phyloP scores from a whole-genome alignment of 2,797 vertebrate species.

The Momotus momota region DNA sequence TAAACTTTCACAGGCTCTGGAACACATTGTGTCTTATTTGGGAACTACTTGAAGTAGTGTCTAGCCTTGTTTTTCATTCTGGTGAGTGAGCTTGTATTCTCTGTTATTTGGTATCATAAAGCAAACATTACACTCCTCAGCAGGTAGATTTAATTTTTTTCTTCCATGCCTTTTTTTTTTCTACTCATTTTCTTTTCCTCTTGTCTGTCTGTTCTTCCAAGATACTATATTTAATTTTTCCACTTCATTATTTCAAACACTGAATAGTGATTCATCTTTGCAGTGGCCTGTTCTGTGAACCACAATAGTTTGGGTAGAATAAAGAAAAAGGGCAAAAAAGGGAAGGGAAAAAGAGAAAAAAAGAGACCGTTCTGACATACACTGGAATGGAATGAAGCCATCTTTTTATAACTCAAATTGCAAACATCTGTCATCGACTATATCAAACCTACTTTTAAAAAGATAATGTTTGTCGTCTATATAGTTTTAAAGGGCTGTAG shows the following conservation, averaged over 20 bases:
- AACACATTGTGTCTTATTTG: slow-evolving; percentile 12
- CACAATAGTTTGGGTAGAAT: slow-evolving; percentile 74
- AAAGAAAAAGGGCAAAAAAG: slow-evolving; percentile 50
- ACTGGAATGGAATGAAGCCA: slow-evolving; percentile 74
- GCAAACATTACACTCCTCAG: slow-evolving; percentile 29
- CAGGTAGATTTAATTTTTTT: slow-evolving; percentile 47
- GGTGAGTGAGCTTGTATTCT: slow-evolving; percentile 9
- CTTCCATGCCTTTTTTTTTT: neutral
- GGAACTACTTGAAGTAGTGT: slow-evolving; percentile 7
- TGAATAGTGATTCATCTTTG: slow-evolving; percentile 74
- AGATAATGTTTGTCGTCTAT: slow-evolving; percentile 69
- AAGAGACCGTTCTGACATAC: slow-evolving; percentile 36
- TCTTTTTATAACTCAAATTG: slow-evolving; percentile 77
- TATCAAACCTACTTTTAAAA: slow-evolving; percentile 73
- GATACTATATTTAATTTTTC: slow-evolving; percentile 70
- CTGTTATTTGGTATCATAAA: slow-evolving; percentile 48
- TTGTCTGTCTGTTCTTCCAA: slow-evolving; percentile 32
- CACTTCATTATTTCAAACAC: slow-evolving; percentile 73
- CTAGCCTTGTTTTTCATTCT: slow-evolving; percentile 43
- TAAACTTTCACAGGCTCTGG: slow-evolving; percentile 21
- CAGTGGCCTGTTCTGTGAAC: slow-evolving; percentile 75
- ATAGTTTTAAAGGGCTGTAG: slow-evolving; percentile 48
- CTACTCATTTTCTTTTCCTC: slow-evolving; percentile 14
- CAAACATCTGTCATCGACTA: slow-evolving; percentile 74
- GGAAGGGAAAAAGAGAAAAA: neutral